Percentiles rank a stretch among this genome's conserved stretches.
These are phyloP conservation scores for Heteractis magnifica DNA, from an alignment of 92 coral and sea anemone species.

Conservation along the genomic window DNA sequence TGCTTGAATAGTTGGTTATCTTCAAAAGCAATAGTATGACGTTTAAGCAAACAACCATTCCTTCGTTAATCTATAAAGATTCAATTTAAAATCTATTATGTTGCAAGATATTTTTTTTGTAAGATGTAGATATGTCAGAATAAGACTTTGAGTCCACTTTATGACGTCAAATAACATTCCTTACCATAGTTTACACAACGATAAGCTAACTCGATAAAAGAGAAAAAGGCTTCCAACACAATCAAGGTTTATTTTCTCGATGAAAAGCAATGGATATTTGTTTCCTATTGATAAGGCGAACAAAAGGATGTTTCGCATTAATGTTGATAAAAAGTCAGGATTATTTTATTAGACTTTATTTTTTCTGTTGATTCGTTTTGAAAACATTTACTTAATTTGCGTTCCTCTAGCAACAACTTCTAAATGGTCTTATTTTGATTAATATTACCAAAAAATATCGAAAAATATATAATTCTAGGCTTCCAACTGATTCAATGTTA, in stretches of 20 bases:
- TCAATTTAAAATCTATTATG: constrained; percentile 38
- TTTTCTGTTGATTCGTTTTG: not conserved
- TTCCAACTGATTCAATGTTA: too few species aligned
- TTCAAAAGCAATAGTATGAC: constrained; percentile 16
- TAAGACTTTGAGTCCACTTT: not conserved
- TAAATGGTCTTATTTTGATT: too few species aligned
- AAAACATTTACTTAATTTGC: not conserved
- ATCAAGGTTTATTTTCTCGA: constrained; percentile 7
- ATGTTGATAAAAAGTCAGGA: not conserved
- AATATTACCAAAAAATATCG: too few species aligned
- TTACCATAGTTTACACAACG: constrained; percentile 2
- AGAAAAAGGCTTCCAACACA: not conserved
- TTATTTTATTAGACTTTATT: not conserved
- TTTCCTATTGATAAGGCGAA: not conserved
- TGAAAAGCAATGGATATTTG: constrained; percentile 9
- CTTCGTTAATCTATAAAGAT: constrained; percentile 18
- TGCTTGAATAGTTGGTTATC: constrained; percentile 11
- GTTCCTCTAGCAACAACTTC: not conserved
- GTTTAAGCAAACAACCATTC: constrained; percentile 20
- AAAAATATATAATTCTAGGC: too few species aligned
- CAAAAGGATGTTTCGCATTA: not conserved
- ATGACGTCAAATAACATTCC: constrained; percentile 16
- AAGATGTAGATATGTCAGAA: constrained; percentile 29
- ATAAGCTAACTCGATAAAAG: constrained; percentile 8
- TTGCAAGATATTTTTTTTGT: constrained; percentile 27